Conservation (phyloP, 1,140 invertebrate species). For the Leptinotarsa defecta region DNA sequence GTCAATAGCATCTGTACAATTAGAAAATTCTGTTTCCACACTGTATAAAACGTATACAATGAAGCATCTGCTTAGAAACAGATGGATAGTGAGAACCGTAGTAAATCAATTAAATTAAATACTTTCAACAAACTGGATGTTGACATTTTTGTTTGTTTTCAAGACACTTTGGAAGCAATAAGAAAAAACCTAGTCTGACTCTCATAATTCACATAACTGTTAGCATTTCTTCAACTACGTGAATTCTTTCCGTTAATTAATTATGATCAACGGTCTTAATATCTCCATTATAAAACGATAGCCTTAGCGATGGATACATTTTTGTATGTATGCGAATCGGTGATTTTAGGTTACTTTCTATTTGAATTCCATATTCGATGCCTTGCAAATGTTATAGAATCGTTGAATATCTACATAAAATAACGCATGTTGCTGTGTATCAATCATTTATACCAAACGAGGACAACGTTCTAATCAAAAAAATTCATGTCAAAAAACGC, state of each 20-base stretch:
- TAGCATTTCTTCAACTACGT: background rate
- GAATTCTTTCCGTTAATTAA: background rate
- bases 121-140: conserved; percentile 6
- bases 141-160: background rate
- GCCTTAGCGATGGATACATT: conserved; percentile 1
- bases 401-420: conserved; percentile 4
- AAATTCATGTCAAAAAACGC: background rate
- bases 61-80: too few species aligned
- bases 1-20: too few species aligned
- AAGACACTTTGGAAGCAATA: background rate
- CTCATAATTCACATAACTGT: conserved; percentile 10
- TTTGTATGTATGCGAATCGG: conserved; percentile 5
- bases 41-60: too few species aligned
- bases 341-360: conserved; percentile 24
- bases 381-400: conserved; percentile 20
- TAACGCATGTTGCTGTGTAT: background rate
- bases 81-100: too few species aligned
- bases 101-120: background rate
- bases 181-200: background rate
- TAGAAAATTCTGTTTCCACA: too few species aligned
- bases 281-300: background rate
- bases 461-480: conserved; percentile 10
- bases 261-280: background rate
- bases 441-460: conserved; percentile 8
- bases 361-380: conserved; percentile 7